Percentiles rank a stretch among this genome's conserved stretches.
phyloP scores from a whole-genome alignment of 2,797 vertebrate genomes.

The Squalus acanthias region DNA sequence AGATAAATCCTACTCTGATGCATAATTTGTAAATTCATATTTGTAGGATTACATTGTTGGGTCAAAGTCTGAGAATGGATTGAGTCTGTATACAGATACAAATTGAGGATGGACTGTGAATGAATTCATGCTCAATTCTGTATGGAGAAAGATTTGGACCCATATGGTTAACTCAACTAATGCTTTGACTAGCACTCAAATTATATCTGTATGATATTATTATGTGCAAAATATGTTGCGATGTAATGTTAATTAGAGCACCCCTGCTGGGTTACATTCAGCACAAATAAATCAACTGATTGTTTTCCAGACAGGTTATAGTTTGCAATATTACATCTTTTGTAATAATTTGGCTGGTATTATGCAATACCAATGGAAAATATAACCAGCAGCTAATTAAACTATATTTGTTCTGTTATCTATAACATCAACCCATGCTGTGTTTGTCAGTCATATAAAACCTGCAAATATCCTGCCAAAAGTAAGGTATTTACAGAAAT shows the following conservation, averaged over 20 bases:
- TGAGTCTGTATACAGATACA: not conserved
- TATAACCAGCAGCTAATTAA: slow-evolving; percentile 21
- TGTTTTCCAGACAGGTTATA: slow-evolving; percentile 20
- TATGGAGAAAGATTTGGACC: not conserved
- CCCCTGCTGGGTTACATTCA: slow-evolving; percentile 2
- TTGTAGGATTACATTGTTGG: not conserved
- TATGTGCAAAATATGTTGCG: slow-evolving; percentile 25
- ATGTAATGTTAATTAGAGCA: not conserved
- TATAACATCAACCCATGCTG: not conserved
- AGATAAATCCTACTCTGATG: not conserved
- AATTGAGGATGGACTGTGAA: not conserved
- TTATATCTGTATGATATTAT: slow-evolving; percentile 14
- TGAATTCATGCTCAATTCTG: not conserved
- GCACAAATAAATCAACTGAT: slow-evolving; percentile 30
- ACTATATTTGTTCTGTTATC: not conserved
- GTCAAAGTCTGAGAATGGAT: not conserved
- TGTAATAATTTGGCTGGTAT: slow-evolving; percentile 7
- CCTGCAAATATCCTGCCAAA: not conserved
- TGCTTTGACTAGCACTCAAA: slow-evolving; percentile 15
- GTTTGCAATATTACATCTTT: slow-evolving; percentile 24
- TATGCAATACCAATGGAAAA: not conserved
- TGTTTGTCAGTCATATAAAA: not conserved
- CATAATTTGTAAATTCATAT: not conserved
- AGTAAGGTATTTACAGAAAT: not conserved
- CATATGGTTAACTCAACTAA: not conserved